Percentiles rank a stretch among this genome's conserved stretches.
These are phyloP conservation scores for Ennomos erosarius DNA, from an alignment of 2,888 invertebrate genomes.

Conservation along the genomic window DNA sequence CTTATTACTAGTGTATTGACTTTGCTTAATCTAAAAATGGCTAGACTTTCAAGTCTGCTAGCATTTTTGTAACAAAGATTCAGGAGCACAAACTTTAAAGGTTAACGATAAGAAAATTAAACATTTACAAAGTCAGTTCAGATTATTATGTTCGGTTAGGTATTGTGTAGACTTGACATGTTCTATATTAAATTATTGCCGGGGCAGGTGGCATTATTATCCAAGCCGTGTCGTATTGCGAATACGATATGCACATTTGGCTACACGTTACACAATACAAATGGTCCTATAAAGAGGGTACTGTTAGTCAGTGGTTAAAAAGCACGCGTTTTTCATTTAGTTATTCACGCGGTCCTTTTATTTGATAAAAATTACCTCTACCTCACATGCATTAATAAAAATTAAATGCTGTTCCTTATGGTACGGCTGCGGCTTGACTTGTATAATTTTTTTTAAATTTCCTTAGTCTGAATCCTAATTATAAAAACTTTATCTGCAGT, in stretches of 20 bases:
- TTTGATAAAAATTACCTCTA: not conserved
- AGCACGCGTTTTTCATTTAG: slow-evolving; percentile 37
- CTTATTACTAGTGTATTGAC: no score
- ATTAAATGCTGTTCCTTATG: no score
- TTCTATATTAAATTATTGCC: slow-evolving; percentile 24
- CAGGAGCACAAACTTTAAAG: slow-evolving; percentile 23
- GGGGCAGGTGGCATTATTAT: slow-evolving; percentile 38
- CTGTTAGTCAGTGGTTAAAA: slow-evolving; percentile 34
- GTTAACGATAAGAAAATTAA: slow-evolving; percentile 31
- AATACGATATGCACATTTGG: slow-evolving; percentile 39
- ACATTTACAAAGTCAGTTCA: slow-evolving; percentile 11
- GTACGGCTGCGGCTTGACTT: no score
- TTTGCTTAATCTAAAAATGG: no score
- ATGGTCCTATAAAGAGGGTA: slow-evolving; percentile 30
- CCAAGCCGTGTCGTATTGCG: slow-evolving; percentile 34
- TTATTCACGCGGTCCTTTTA: slow-evolving; percentile 9
- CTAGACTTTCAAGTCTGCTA: no score
- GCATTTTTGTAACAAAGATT: no score
- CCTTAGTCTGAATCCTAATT: no score
- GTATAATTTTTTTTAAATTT: no score
- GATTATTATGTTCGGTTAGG: no score
- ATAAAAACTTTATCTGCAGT: no score
- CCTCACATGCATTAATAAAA: no score
- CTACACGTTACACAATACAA: slow-evolving; percentile 42
- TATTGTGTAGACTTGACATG: slow-evolving; percentile 14